A percentile compares a stretch with the other conserved stretches of the same genome.
Conservation (phyloP, 2,797 vertebrate species). For the Hyperoplus immaculatus region DNA sequence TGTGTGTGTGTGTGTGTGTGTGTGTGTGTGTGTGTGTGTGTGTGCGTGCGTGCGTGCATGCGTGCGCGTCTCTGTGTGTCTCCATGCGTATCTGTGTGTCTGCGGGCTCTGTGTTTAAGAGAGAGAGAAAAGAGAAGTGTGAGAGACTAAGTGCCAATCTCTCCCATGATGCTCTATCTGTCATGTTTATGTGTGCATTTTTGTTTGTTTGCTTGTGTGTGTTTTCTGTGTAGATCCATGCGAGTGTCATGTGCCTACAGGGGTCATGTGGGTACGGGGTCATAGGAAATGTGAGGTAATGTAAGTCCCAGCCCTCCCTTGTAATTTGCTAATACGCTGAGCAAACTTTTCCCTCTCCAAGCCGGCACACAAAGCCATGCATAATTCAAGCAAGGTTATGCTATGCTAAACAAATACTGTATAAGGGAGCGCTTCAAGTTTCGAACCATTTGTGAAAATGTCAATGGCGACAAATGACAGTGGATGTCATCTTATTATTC, state of each 20-base stretch:
- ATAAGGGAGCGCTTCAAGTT: slow-evolving; percentile 3
- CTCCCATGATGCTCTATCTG: slow-evolving; percentile 85
- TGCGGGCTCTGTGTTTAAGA: slow-evolving; percentile 73
- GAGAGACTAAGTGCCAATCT: slow-evolving; percentile 76
- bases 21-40: slow-evolving; percentile 13
- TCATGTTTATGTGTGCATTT: slow-evolving; percentile 54
- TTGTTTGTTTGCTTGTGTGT: slow-evolving; percentile 16
- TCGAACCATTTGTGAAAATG: slow-evolving; percentile 22
- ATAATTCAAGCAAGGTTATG: slow-evolving; percentile 54
- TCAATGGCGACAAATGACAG: slow-evolving; percentile 24
- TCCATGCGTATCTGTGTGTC: slow-evolving; percentile 45
- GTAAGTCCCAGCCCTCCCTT: slow-evolving; percentile 45
- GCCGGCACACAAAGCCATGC: slow-evolving; percentile 43
- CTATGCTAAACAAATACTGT: slow-evolving; percentile 13
- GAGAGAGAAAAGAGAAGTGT: slow-evolving; percentile 71
- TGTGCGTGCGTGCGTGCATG: slow-evolving; percentile 8
- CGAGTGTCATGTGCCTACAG: slow-evolving; percentile 57
- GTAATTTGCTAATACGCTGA: neutral
- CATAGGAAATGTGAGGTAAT: slow-evolving; percentile 65
- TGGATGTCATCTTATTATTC: slow-evolving; percentile 16
- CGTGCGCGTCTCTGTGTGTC: neutral
- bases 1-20: slow-evolving; percentile 29
- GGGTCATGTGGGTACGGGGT: slow-evolving; percentile 48
- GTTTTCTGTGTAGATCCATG: slow-evolving; percentile 30
- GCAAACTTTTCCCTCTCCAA: slow-evolving; percentile 41